phyloP scores from a whole-genome alignment of 2,797 vertebrate species.

The Glossophaga mutica region DNA sequence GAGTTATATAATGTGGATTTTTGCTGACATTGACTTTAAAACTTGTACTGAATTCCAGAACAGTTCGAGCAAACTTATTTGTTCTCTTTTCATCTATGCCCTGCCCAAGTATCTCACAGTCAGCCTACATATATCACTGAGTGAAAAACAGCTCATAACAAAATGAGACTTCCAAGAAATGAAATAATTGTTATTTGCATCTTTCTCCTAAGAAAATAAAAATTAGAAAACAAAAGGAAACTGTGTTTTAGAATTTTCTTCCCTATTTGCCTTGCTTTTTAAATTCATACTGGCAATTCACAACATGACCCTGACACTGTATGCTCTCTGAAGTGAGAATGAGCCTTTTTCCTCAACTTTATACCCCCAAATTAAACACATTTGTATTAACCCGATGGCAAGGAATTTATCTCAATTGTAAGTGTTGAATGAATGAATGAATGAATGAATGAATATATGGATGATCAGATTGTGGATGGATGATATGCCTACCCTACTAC shows the following conservation, averaged over 20 bases:
- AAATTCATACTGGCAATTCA: neutral
- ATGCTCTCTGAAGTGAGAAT: neutral
- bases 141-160: neutral
- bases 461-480: neutral
- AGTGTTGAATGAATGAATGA: neutral
- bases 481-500: neutral
- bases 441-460: neutral
- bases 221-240: neutral
- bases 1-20: constrained; percentile 49
- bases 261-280: neutral
- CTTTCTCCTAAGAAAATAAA: neutral
- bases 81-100: neutral
- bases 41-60: constrained; percentile 3
- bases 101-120: neutral
- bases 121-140: neutral
- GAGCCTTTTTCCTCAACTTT: neutral
- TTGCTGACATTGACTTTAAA: constrained; percentile 47
- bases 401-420: neutral
- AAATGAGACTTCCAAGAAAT: neutral
- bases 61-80: neutral
- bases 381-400: neutral
- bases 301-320: neutral
- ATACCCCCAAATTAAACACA: neutral
- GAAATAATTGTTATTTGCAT: neutral
- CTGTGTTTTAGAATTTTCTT: neutral